Percentiles rank a stretch among this genome's conserved stretches.
Conservation (phyloP, 1,140 invertebrate species). For the Listronotus oregonensis region DNA sequence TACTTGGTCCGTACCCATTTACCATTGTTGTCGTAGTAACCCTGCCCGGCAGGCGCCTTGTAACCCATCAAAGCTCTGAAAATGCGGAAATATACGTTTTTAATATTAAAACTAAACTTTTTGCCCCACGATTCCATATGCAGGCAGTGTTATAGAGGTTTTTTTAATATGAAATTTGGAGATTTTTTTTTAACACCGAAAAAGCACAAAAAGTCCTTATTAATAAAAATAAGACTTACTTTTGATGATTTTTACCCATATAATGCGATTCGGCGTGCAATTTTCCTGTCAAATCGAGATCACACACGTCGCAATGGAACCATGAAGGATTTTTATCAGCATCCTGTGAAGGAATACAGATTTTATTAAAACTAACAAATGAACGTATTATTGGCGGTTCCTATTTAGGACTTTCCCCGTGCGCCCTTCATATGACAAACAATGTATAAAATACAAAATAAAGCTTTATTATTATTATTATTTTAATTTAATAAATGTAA, state of each 20-base stretch:
- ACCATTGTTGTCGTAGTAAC: conserved; percentile 53
- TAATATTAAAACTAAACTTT: background rate
- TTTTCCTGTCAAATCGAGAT: conserved; percentile 56
- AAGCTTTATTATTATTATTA: too few species aligned
- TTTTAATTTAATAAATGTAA: too few species aligned
- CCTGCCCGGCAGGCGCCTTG: conserved; percentile 52
- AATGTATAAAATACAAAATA: too few species aligned
- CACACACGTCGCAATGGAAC: conserved; percentile 57
- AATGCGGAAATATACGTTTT: conserved; percentile 11
- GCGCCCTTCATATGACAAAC: too few species aligned
- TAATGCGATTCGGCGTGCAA: conserved; percentile 59
- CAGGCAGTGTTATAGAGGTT: too few species aligned
- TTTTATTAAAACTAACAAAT: too few species aligned
- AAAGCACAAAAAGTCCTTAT: background rate
- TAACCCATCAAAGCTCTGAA: conserved; percentile 45
- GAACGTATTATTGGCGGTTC: too few species aligned
- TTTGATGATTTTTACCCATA: conserved; percentile 56
- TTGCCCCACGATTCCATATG: too few species aligned
- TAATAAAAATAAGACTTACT: conserved; percentile 39
- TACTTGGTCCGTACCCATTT: conserved; percentile 53
- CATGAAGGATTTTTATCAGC: conserved; percentile 46
- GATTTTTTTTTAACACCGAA: too few species aligned
- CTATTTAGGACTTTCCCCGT: too few species aligned
- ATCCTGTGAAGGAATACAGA: conserved; percentile 18
- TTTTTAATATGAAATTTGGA: too few species aligned